Percentiles rank a stretch among this genome's conserved stretches.
These are phyloP conservation scores for Eurosta solidaginis DNA, from an alignment of 1,140 invertebrate species.

Conservation along the genomic window DNA sequence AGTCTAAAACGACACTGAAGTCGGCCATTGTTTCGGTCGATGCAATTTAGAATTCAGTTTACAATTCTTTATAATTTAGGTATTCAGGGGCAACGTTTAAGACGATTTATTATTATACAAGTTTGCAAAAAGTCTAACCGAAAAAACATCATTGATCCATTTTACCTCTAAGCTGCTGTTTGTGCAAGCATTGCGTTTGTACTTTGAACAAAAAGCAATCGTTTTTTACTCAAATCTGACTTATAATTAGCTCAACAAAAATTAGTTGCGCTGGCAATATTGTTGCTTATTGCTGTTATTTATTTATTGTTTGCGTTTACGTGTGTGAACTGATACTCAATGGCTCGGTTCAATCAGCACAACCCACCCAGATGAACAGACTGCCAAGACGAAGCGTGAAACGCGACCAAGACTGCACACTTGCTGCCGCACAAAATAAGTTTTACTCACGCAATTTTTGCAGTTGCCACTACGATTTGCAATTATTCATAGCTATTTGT, in stretches of 20 bases:
- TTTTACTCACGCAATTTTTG: conserved; percentile 11
- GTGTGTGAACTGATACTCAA: background rate
- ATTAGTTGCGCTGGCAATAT: background rate
- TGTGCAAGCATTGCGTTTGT: background rate
- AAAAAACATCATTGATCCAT: too few species aligned
- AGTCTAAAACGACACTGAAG: too few species aligned
- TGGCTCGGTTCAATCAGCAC: background rate
- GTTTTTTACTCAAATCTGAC: background rate
- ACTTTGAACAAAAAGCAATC: background rate
- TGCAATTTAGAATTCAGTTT: too few species aligned
- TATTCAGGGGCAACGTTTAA: too few species aligned
- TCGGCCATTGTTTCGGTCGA: too few species aligned
- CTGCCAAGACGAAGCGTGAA: too few species aligned
- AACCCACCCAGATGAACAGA: too few species aligned
- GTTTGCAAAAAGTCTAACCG: too few species aligned
- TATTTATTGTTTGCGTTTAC: background rate
- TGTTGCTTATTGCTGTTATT: background rate
- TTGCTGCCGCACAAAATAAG: background rate
- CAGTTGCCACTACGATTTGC: background rate
- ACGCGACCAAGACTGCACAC: too few species aligned
- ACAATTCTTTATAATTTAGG: too few species aligned
- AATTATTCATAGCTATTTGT: conserved; percentile 4
- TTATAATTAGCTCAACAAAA: conserved; percentile 8
- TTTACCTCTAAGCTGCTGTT: background rate
- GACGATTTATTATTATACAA: too few species aligned